These are phyloP conservation scores for Pteruthius melanotis DNA, from an alignment of 2,113 vertebrate species.

Conservation along the genomic window DNA sequence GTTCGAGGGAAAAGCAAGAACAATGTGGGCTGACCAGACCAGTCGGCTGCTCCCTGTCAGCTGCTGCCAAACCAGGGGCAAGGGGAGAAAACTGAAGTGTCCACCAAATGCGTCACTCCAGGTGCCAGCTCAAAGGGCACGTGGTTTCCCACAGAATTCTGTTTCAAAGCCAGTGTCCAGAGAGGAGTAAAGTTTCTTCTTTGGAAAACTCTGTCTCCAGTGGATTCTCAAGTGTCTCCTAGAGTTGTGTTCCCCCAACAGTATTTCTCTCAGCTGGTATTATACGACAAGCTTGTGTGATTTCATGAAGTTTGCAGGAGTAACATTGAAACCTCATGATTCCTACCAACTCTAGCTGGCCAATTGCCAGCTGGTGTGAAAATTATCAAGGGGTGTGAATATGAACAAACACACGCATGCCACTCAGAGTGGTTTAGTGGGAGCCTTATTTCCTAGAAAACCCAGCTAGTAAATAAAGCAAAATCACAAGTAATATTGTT, in stretches of 20 bases:
- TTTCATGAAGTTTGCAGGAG: neutral
- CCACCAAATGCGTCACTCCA: conserved; percentile 34
- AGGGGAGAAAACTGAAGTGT: neutral
- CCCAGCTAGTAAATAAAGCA: neutral
- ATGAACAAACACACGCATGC: neutral
- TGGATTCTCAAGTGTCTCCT: conserved; percentile 12
- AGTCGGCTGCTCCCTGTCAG: neutral
- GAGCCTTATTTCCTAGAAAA: neutral
- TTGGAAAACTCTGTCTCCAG: neutral
- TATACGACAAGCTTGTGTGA: neutral
- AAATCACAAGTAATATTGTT: neutral
- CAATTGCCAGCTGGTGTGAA: neutral
- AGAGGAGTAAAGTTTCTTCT: conserved; percentile 35
- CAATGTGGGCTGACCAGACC: neutral
- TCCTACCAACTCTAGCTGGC: neutral
- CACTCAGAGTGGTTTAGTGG: neutral
- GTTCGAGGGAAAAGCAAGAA: neutral
- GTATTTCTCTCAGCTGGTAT: neutral
- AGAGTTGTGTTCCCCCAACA: neutral
- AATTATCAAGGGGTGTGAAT: neutral
- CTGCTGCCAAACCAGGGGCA: conserved; percentile 10
- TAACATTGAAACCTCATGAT: neutral
- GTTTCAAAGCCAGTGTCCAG: conserved; percentile 16
- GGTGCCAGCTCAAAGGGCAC: conserved; percentile 23
- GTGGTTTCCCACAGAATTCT: conserved; percentile 46